Conservation (phyloP, 2,797 vertebrate genomes). For the Fistularia tabacaria region DNA sequence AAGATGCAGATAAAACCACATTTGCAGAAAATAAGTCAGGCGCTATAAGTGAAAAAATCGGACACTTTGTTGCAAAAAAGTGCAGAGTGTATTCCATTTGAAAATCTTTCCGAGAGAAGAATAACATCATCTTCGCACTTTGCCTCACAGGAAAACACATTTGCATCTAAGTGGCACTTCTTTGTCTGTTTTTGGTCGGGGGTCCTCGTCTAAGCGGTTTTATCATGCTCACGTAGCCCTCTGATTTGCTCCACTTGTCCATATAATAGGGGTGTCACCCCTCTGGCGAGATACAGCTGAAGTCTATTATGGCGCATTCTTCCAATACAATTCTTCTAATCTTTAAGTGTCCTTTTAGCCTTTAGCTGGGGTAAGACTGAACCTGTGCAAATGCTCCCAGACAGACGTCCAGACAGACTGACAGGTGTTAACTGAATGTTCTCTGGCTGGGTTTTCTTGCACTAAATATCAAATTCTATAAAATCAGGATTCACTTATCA, state of each 20-base stretch:
- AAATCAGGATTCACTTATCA: no score
- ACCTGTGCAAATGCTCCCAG: not conserved
- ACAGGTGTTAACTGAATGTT: not conserved
- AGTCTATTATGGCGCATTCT: constrained; percentile 47
- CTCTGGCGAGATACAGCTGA: constrained; percentile 23
- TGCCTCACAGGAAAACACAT: constrained; percentile 22
- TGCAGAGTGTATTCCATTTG: no score
- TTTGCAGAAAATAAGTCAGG: no score
- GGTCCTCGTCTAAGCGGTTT: constrained; percentile 24
- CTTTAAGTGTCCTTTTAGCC: constrained; percentile 36
- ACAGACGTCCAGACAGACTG: not conserved
- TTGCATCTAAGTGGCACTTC: constrained; percentile 16
- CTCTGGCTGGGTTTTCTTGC: no score
- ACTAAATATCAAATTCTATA: no score
- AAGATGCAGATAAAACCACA: no score
- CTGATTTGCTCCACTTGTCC: constrained; percentile 62
- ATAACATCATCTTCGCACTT: no score
- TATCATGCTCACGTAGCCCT: constrained; percentile 50
- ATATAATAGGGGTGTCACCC: constrained; percentile 61
- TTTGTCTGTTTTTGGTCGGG: constrained; percentile 2
- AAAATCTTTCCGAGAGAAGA: no score
- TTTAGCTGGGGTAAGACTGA: constrained; percentile 30
- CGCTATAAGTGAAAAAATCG: no score
- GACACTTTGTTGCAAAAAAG: no score
- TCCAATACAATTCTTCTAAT: constrained; percentile 47